These are phyloP conservation scores for Brachyalestes nurse DNA, from an alignment of 2,797 vertebrate genomes.

Conservation along the genomic window DNA sequence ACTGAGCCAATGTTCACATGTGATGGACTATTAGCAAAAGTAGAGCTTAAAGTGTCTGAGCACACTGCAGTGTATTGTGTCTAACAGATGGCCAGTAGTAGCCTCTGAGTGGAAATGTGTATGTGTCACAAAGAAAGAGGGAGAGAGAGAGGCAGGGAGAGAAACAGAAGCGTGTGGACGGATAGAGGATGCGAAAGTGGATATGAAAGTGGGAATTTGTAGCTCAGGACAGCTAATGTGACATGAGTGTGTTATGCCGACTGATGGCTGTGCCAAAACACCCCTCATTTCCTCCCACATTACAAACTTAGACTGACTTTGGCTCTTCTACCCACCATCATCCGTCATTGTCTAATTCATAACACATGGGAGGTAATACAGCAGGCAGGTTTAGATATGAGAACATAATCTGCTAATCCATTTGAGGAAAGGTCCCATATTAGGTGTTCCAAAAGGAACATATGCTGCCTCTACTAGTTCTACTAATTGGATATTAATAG, in stretches of 20 bases:
- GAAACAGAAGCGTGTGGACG: not conserved
- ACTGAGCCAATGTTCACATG: slow-evolving; percentile 7
- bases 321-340: slow-evolving; percentile 14
- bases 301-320: slow-evolving; percentile 37
- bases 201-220: slow-evolving; percentile 46
- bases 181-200: slow-evolving; percentile 36
- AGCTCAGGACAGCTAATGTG: slow-evolving; percentile 39
- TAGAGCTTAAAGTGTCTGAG: not conserved
- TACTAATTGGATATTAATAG: slow-evolving; percentile 10
- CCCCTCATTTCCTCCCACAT: slow-evolving; percentile 38
- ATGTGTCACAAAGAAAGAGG: not conserved
- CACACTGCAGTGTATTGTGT: not conserved
- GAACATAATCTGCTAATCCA: slow-evolving; percentile 17
- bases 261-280: slow-evolving; percentile 41
- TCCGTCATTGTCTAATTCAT: slow-evolving; percentile 44
- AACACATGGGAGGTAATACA: slow-evolving; percentile 8
- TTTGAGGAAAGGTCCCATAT: not conserved
- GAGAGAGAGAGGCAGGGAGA: not conserved
- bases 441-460: slow-evolving; percentile 5
- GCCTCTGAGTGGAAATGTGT: not conserved
- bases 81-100: slow-evolving; percentile 42
- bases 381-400: slow-evolving; percentile 29
- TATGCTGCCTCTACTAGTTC: not conserved
- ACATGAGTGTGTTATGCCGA: slow-evolving; percentile 43
- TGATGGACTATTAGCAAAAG: slow-evolving; percentile 19